Base-by-base conservation (phyloP, 1,140 invertebrate species). In the Drosophila nannoptera region DNA sequence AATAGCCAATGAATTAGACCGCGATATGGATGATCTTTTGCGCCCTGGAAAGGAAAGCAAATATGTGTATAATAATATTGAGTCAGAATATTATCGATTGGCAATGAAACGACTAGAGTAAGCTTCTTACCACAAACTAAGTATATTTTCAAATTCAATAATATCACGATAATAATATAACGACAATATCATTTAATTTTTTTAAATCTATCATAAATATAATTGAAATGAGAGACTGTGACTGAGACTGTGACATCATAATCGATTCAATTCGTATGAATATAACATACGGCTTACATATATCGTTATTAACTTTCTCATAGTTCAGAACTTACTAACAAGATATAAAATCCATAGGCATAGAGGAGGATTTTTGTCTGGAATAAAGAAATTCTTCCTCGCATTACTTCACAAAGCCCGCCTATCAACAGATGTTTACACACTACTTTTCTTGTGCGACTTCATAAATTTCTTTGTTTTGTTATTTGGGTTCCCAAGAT, bases 371-470 rank as follows among this genome's bases (percentile, higher is more conserved):
- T 29, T 75, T 40, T 48, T 69, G 5, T 67, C 60, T 8, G 49
- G 61, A 6, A 63, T 82, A 36, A 46, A 69, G 11, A 75, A 88
- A 4, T 97, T 97, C 89, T 95, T 97, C 87, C 78, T 91, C 32
- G 92, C 94, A 72, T 93, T 98, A 69, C 89, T 96, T 5, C 36
- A 92, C 90, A 89, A 90, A 38, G 94, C 94, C 50, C 92, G 95
- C 69, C 93, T 97, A 33, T 96, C 96, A 40, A 95, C 95, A 1
- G 98, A 99, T 91, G 96, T 99, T 5, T 99, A 99, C 90, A 96
- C 97, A 0, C 95, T 95, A 80, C 98, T 99, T 96, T 99, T 99
- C 89, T 92, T 98, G 59, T 99, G 98, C 89, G 98, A 99, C 90
- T 99, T 99, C 87, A 94, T 99, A 80, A 98, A 98, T 86, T 99